phyloP scores from a whole-genome alignment of 2,888 invertebrate species.

The Drosophila macrothrix region DNA sequence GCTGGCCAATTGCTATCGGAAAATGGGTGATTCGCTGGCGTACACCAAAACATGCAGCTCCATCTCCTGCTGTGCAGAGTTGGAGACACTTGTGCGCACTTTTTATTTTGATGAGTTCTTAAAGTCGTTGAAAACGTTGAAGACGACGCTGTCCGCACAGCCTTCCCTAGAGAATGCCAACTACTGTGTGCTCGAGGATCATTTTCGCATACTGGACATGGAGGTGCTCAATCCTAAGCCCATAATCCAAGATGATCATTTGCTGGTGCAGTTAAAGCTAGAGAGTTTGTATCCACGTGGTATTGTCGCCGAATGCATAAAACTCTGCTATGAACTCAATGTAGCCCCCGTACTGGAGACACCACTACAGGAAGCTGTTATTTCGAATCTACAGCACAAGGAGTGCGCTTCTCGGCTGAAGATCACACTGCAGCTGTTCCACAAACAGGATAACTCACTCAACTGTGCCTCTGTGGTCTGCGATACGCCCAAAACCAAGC shows the following conservation, averaged over 20 bases:
- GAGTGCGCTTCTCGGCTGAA: constrained; percentile 80
- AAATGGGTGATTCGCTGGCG: constrained; percentile 90
- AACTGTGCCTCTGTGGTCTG: constrained; percentile 91
- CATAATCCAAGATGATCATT: constrained; percentile 86
- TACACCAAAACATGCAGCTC: constrained; percentile 92
- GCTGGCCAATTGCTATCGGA: constrained; percentile 93
- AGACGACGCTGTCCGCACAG: constrained; percentile 78
- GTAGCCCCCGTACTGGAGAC: constrained; percentile 73
- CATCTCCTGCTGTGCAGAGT: constrained; percentile 91
- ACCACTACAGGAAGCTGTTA: constrained; percentile 46
- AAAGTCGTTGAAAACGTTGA: constrained; percentile 87
- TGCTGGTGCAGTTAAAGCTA: constrained; percentile 87
- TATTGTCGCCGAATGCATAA: constrained; percentile 88
- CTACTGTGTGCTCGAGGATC: constrained; percentile 85
- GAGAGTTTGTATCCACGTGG: constrained; percentile 89
- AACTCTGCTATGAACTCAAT: constrained; percentile 88
- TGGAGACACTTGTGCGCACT: constrained; percentile 90
- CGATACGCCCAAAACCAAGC: constrained; percentile 87
- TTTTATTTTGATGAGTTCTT: constrained; percentile 94
- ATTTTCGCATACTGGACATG: constrained; percentile 85
- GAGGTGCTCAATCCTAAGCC: constrained; percentile 78
- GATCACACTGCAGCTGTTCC: constrained; percentile 90
- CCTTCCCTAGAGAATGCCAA: constrained; percentile 83
- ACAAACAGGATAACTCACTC: constrained; percentile 93
- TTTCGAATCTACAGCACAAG: constrained; percentile 53